Evolutionary conservation across 2,113 vertebrate species (phyloP).

Genomic region (Tyto alba): DNA sequence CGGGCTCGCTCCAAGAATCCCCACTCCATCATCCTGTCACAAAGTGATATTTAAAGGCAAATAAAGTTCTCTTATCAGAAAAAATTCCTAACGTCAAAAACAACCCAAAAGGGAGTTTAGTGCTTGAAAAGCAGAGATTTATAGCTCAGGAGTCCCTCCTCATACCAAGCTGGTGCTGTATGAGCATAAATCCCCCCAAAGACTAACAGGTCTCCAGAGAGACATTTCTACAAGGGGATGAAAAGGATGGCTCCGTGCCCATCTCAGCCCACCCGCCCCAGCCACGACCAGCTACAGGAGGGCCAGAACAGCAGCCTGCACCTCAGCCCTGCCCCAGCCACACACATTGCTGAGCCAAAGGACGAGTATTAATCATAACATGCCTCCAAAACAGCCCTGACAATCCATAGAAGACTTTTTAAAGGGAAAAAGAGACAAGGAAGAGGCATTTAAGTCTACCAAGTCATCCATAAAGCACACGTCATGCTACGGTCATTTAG

Average conservation of each 20-base stretch:
- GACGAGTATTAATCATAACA: not conserved
- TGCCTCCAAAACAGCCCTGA: not conserved
- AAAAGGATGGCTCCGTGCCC: rapidly evolving
- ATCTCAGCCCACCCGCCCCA: not conserved
- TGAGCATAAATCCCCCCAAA: not conserved
- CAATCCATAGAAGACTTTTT: not conserved
- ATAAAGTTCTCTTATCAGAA: slow-evolving; percentile 49
- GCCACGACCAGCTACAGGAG: not conserved
- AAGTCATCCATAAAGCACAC: not conserved
- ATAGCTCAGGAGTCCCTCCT: not conserved
- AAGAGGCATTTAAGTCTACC: not conserved
- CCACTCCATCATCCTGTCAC: slow-evolving; percentile 64
- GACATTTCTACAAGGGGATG: not conserved
- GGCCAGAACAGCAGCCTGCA: not conserved
- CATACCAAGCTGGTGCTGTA: not conserved
- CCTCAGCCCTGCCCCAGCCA: not conserved
- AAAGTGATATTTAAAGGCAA: slow-evolving; percentile 61
- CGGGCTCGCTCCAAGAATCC: slow-evolving; percentile 41
- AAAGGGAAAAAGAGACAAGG: not conserved
- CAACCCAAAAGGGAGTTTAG: slow-evolving; percentile 25
- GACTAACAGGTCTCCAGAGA: not conserved
- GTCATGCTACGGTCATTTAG: not conserved
- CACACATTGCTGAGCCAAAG: not conserved
- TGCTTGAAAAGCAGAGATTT: slow-evolving; percentile 1
- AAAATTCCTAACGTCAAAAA: slow-evolving; percentile 52